Evolutionary conservation across 2,113 vertebrate species (phyloP).

Genomic region (Callipepla squamata): DNA sequence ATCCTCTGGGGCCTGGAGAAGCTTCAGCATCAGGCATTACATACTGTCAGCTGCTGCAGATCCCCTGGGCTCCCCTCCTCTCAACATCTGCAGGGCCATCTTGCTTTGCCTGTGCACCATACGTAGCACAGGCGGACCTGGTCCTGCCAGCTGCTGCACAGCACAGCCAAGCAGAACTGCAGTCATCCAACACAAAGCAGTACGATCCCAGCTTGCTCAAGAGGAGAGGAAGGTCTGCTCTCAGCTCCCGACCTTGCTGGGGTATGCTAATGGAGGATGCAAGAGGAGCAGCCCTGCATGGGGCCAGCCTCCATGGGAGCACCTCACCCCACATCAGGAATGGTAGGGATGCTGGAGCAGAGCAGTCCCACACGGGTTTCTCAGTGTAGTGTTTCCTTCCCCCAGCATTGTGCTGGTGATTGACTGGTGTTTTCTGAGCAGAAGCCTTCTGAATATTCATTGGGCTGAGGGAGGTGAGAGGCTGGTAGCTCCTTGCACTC

Average conservation of each 20-base stretch:
- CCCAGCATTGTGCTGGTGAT: conserved; percentile 22
- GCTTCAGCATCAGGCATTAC: conserved; percentile 9
- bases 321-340: accelerated
- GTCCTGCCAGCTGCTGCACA: neutral
- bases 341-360: neutral
- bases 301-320: neutral
- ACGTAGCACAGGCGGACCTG: neutral
- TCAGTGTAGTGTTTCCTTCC: neutral
- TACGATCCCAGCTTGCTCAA: neutral
- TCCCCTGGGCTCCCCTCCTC: neutral
- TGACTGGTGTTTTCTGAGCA: neutral
- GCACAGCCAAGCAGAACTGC: neutral
- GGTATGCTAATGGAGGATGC: neutral
- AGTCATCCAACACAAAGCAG: neutral
- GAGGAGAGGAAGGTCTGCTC: neutral
- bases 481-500: conserved; percentile 9
- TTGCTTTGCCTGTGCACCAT: neutral
- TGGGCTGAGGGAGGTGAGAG: conserved; percentile 14
- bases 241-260: neutral
- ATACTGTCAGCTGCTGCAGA: conserved; percentile 1
- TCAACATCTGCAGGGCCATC: neutral
- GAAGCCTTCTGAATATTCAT: conserved; percentile 60
- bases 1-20: conserved; percentile 32
- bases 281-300: neutral
- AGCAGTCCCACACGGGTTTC: neutral